Conservation (phyloP, 2,888 invertebrate genomes). For the Hypomecis punctinalis region DNA sequence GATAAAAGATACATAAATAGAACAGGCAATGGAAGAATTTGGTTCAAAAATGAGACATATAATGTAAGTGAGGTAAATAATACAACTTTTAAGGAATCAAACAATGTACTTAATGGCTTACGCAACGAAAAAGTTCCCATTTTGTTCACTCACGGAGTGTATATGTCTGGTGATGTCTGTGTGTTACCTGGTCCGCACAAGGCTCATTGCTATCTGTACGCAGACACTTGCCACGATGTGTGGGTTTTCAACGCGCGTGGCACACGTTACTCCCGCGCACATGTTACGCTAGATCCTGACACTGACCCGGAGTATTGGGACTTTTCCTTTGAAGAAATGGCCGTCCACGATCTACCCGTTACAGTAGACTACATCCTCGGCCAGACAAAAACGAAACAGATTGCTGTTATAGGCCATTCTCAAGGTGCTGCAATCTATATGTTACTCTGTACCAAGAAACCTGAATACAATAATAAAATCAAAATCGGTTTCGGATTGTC, state of each 20-base stretch:
- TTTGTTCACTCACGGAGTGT: slow-evolving; percentile 48
- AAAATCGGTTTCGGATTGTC: slow-evolving; percentile 52
- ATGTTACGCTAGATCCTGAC: slow-evolving; percentile 40
- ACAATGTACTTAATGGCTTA: not conserved
- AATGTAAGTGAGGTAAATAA: too few relatives aligned
- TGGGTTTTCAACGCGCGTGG: slow-evolving; percentile 48
- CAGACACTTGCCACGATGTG: slow-evolving; percentile 46
- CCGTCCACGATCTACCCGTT: slow-evolving; percentile 50
- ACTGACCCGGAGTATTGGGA: slow-evolving; percentile 48
- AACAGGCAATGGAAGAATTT: too few relatives aligned
- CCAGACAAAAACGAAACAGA: slow-evolving; percentile 41
- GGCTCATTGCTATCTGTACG: slow-evolving; percentile 52
- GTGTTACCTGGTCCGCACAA: slow-evolving; percentile 47
- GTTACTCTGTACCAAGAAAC: slow-evolving; percentile 49
- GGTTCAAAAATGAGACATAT: too few relatives aligned
- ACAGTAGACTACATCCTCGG: slow-evolving; percentile 53
- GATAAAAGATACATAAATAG: not conserved
- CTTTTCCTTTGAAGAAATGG: slow-evolving; percentile 52
- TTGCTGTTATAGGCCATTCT: slow-evolving; percentile 50
- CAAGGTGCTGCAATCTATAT: slow-evolving; percentile 50
- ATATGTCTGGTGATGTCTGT: slow-evolving; percentile 49
- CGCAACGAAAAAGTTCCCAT: not conserved
- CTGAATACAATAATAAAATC: slow-evolving; percentile 55
- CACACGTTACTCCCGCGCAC: slow-evolving; percentile 38
- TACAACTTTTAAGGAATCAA: too few relatives aligned